These are phyloP conservation scores for Onychomys arenicola DNA, from an alignment of 2,797 vertebrate genomes.

Conservation along the genomic window DNA sequence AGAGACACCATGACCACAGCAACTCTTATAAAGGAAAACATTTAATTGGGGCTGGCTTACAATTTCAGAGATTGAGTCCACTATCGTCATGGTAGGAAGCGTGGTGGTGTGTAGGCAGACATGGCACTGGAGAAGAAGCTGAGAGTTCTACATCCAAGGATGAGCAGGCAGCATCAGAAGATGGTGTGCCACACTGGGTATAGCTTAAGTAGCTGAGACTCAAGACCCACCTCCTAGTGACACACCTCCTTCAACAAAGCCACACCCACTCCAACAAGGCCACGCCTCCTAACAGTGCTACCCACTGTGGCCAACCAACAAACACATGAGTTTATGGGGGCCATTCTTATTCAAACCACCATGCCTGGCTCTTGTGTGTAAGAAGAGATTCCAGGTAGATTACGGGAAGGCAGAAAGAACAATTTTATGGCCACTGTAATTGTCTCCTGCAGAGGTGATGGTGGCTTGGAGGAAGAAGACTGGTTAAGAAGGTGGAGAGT, in stretches of 20 bases:
- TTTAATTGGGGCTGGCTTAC: not conserved
- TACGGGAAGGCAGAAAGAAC: not conserved
- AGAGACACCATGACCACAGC: not conserved
- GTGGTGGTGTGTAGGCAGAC: not conserved
- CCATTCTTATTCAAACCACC: not conserved
- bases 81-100: not conserved
- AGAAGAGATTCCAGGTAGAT: not conserved
- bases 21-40: not conserved
- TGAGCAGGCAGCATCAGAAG: not conserved
- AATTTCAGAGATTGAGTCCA: not conserved
- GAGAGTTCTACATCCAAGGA: not conserved
- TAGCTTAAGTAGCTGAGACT: not conserved
- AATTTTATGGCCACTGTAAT: not conserved
- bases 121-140: not conserved
- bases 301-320: not conserved
- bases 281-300: not conserved
- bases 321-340: not conserved
- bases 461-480: not conserved
- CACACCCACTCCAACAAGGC: not conserved
- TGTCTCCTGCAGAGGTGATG: not conserved
- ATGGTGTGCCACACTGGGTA: not conserved
- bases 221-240: not conserved
- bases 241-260: not conserved
- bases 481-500: not conserved
- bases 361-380: not conserved